A percentile compares a stretch with the other conserved stretches of the same genome.
Conservation (phyloP, 2,113 vertebrate genomes). For the Nothocercus nigrocapillus region DNA sequence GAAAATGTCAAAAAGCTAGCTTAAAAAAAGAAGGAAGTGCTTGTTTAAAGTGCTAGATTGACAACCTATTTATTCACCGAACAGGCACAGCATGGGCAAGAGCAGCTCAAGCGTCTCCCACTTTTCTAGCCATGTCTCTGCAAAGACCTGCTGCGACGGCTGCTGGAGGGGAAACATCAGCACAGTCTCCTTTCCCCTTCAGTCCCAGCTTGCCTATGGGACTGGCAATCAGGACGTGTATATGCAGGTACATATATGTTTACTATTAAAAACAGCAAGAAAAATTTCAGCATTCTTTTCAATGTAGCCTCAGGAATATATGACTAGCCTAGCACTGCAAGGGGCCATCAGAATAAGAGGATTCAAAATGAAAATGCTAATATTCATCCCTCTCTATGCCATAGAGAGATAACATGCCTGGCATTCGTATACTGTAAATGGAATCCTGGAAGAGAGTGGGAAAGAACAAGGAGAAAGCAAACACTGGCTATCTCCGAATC, state of each 20-base stretch:
- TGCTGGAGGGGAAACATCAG: background rate
- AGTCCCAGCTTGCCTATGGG: background rate
- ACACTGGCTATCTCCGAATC: background rate
- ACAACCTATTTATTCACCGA: conserved; percentile 61
- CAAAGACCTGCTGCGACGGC: background rate
- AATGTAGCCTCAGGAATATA: background rate
- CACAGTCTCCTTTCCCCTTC: background rate
- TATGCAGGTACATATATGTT: background rate
- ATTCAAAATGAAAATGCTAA: background rate
- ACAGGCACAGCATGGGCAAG: conserved; percentile 15
- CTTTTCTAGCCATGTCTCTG: background rate
- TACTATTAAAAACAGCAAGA: conserved; percentile 36
- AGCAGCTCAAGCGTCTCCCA: background rate
- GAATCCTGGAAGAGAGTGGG: background rate
- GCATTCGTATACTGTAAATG: background rate
- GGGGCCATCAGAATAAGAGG: background rate
- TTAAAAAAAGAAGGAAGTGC: conserved; percentile 41
- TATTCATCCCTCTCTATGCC: background rate
- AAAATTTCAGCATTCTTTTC: background rate
- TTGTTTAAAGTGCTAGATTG: conserved; percentile 55
- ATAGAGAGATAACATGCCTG: background rate
- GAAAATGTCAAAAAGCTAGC: conserved; percentile 59
- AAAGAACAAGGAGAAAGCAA: background rate
- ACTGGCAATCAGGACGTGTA: background rate
- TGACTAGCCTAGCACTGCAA: background rate